phyloP scores from a whole-genome alignment of 2,113 vertebrate species.

The Dicrurus megarhynchus region DNA sequence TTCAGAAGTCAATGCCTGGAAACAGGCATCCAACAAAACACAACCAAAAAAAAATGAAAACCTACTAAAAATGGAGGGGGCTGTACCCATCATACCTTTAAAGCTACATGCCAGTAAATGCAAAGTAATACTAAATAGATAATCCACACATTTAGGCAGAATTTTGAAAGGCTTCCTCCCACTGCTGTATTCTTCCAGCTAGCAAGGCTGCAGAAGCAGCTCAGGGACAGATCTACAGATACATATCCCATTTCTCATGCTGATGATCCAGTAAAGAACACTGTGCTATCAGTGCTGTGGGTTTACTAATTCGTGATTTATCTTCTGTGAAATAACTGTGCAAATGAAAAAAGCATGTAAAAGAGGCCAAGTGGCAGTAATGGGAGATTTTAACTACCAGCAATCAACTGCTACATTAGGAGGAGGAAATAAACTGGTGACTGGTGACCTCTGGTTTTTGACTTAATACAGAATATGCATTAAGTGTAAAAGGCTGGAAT shows the following conservation, averaged over 20 bases:
- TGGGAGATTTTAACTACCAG: neutral
- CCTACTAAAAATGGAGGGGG: neutral
- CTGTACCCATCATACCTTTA: neutral
- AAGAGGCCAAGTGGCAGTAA: neutral
- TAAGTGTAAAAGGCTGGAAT: neutral
- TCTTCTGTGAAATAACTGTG: conserved; percentile 23
- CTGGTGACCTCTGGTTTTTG: neutral
- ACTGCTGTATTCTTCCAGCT: neutral
- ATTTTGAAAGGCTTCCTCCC: neutral
- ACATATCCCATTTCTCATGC: neutral
- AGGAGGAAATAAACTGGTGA: neutral
- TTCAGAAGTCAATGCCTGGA: neutral
- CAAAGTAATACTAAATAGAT: neutral
- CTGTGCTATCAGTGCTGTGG: neutral
- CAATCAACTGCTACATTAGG: neutral
- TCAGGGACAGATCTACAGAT: neutral
- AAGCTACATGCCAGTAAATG: neutral
- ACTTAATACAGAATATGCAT: neutral
- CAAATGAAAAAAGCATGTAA: neutral
- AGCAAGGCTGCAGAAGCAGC: neutral
- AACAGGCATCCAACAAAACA: neutral
- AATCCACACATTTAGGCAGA: neutral
- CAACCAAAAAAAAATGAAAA: neutral
- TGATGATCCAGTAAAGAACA: neutral
- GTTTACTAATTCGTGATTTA: conserved; percentile 20